phyloP scores from a whole-genome alignment of 2,888 invertebrate genomes.

The Opisthograptis luteolata region DNA sequence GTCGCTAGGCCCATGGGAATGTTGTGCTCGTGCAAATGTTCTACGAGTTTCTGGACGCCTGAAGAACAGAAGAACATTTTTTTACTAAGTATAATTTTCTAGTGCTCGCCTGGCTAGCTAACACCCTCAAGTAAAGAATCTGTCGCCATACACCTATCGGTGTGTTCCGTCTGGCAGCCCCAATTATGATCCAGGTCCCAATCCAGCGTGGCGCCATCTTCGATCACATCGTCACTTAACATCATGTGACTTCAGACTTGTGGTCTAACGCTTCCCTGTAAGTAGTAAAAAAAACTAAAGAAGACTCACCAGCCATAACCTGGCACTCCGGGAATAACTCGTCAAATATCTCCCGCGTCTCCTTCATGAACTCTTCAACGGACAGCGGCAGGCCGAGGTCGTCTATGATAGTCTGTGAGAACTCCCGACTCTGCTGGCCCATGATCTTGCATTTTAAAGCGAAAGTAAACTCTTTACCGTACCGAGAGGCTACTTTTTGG shows the following conservation, averaged over 20 bases:
- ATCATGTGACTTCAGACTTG: too few species aligned
- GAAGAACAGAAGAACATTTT: slow-evolving; percentile 47
- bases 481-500: slow-evolving; percentile 86
- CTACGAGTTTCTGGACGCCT: slow-evolving; percentile 91
- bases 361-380: slow-evolving; percentile 86
- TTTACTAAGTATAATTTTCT: too few species aligned
- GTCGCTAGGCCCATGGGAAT: slow-evolving; percentile 95
- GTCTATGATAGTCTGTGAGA: slow-evolving; percentile 84
- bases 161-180: too few species aligned
- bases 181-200: too few species aligned
- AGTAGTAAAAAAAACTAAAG: too few species aligned
- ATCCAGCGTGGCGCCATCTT: too few species aligned
- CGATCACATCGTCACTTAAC: too few species aligned
- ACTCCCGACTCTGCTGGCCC: slow-evolving; percentile 87
- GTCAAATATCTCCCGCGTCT: slow-evolving; percentile 80
- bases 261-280: too few species aligned
- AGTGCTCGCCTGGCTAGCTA: too few species aligned
- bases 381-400: slow-evolving; percentile 86
- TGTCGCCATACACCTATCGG: too few species aligned
- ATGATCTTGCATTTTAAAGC: slow-evolving; percentile 89
- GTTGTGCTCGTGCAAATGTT: slow-evolving; percentile 88
- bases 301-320: slow-evolving; percentile 89
- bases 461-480: slow-evolving; percentile 91
- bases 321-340: slow-evolving; percentile 85
- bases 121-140: too few species aligned